These are phyloP conservation scores for Drosophila sechellia DNA, from an alignment of 1,140 invertebrate species.

Conservation along the genomic window DNA sequence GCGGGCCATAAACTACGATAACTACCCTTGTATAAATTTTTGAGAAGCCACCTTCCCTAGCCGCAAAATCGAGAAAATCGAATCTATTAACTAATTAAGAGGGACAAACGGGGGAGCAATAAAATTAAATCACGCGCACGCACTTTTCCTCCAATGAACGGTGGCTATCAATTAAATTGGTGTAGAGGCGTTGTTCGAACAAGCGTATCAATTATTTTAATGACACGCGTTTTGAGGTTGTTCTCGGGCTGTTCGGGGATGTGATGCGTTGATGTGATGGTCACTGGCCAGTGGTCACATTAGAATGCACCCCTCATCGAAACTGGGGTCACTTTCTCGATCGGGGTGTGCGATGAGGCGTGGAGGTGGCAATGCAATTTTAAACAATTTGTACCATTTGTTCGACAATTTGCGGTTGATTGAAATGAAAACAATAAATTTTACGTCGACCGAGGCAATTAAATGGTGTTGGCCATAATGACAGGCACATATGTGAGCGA, in stretches of 20 bases:
- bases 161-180: conserved; percentile 69
- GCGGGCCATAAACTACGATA: conserved; percentile 50
- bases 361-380: conserved; percentile 72
- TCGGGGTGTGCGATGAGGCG: conserved; percentile 71
- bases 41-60: conserved; percentile 6
- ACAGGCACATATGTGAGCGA: conserved; percentile 34
- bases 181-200: conserved; percentile 67
- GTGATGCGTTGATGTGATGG: conserved; percentile 10
- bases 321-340: conserved; percentile 33
- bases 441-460: conserved; percentile 20
- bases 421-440: conserved; percentile 74
- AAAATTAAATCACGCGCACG: conserved; percentile 67
- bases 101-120: conserved; percentile 51
- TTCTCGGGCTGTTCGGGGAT: not conserved
- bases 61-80: conserved; percentile 35
- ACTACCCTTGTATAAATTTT: conserved; percentile 45
- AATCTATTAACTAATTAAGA: conserved; percentile 82
- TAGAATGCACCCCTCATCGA: conserved; percentile 61
- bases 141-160: conserved; percentile 12
- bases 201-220: conserved; percentile 83
- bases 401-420: conserved; percentile 73
- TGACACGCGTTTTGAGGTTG: conserved; percentile 19
- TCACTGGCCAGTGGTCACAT: conserved; percentile 57
- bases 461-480: conserved; percentile 56
- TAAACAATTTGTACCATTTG: conserved; percentile 79